Evolutionary conservation across 2,797 vertebrate genomes (phyloP).

Genomic region (Philypnodon macrostomus): DNA sequence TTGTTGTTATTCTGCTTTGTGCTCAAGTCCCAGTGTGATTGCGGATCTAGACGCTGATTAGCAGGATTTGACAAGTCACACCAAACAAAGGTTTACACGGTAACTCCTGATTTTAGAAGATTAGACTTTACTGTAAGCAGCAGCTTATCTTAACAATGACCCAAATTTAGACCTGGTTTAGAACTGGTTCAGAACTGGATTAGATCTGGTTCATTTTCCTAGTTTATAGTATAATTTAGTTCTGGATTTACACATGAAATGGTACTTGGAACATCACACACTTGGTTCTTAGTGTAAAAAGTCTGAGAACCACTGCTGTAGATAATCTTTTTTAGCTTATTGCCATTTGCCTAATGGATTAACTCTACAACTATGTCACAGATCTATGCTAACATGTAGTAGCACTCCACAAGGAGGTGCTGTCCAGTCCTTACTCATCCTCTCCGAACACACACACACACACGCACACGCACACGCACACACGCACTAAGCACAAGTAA

Average conservation of each 20-base stretch:
- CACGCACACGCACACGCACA: too few relatives aligned
- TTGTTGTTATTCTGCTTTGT: constrained; percentile 46
- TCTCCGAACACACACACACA: too few relatives aligned
- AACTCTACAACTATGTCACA: background rate
- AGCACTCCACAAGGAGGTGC: constrained; percentile 16
- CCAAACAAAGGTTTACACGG: constrained; percentile 34
- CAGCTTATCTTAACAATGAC: too few relatives aligned
- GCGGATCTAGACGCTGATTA: constrained; percentile 51
- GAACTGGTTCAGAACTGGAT: too few relatives aligned
- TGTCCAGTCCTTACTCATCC: background rate
- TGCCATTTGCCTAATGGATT: background rate
- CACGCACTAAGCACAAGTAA: too few relatives aligned
- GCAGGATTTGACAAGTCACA: constrained; percentile 48
- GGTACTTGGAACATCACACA: too few relatives aligned
- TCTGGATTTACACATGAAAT: too few relatives aligned
- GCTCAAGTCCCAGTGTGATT: constrained; percentile 32
- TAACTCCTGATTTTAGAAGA: constrained; percentile 38
- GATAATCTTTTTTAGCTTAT: constrained; percentile 6
- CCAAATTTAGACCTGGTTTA: too few relatives aligned
- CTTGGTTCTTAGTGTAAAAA: too few relatives aligned
- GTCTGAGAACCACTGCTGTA: too few relatives aligned
- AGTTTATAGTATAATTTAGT: too few relatives aligned
- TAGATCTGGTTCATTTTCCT: too few relatives aligned
- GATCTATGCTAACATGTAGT: background rate
- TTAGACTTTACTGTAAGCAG: constrained; percentile 28